Evolutionary conservation across 1,140 invertebrate genomes (phyloP).

Genomic region (Brachionus calyciflorus): DNA sequence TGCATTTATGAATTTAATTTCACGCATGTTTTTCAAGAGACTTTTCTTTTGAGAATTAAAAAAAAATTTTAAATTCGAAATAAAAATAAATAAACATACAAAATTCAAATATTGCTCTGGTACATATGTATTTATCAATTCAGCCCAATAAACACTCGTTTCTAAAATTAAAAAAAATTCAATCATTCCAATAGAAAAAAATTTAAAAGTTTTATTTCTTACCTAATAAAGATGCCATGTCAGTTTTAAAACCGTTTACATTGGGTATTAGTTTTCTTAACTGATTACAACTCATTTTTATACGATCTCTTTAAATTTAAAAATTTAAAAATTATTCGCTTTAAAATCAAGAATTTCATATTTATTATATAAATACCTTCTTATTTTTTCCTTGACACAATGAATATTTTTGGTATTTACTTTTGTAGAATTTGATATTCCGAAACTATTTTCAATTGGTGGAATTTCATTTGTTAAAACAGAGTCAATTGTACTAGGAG

Average conservation of each 20-base stretch:
- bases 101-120: constrained; percentile 35
- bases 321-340: not conserved
- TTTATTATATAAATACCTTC: not conserved
- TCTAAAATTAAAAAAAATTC: not conserved
- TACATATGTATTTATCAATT: constrained; percentile 13
- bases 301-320: constrained; percentile 2
- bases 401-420: not conserved
- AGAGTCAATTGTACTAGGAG: not conserved
- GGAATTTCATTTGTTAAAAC: not conserved
- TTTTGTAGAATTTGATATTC: not conserved
- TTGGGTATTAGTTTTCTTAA: constrained; percentile 20
- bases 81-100: not conserved
- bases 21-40: too few relatives aligned
- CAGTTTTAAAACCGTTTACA: constrained; percentile 19
- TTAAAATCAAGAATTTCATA: not conserved
- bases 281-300: constrained; percentile 30
- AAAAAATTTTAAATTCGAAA: too few relatives aligned
- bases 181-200: not conserved
- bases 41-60: too few relatives aligned
- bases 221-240: constrained; percentile 23
- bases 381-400: constrained; percentile 25
- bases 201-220: not conserved
- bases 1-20: too few relatives aligned
- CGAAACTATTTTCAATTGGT: not conserved
- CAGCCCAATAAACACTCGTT: constrained; percentile 23